phyloP scores from a whole-genome alignment of 2,888 invertebrate genomes.

The Drosophila anomalata region DNA sequence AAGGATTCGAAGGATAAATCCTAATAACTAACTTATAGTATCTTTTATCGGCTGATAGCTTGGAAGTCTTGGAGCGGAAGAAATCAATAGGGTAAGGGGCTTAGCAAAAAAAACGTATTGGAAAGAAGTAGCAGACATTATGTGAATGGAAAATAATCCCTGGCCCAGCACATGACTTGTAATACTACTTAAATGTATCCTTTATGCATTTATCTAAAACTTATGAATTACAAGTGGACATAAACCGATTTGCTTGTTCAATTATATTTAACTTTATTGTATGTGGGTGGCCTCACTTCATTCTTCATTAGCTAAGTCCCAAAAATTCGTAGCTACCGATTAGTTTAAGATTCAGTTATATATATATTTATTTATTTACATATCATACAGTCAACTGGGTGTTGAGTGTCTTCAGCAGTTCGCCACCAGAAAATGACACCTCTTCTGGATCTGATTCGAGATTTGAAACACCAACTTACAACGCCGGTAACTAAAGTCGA shows the following conservation, averaged over 20 bases:
- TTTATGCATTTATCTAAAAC: conserved; percentile 54
- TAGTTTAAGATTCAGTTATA: conserved; percentile 46
- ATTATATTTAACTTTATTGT: conserved; percentile 50
- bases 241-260: conserved; percentile 72
- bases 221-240: conserved; percentile 69
- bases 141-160: conserved; percentile 4
- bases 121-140: not conserved
- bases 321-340: conserved; percentile 60
- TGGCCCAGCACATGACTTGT: conserved; percentile 41
- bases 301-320: conserved; percentile 60
- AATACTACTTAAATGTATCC: conserved; percentile 37
- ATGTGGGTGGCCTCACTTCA: conserved; percentile 46
- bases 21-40: conserved; percentile 2
- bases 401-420: conserved; percentile 19
- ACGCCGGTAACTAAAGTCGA: conserved; percentile 55
- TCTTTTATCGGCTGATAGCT: conserved; percentile 1
- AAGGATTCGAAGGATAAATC: not conserved
- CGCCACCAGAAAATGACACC: conserved; percentile 7
- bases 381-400: conserved; percentile 59
- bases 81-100: conserved; percentile 1
- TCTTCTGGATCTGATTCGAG: not conserved
- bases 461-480: conserved; percentile 29
- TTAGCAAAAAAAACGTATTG: not conserved
- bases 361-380: conserved; percentile 58
- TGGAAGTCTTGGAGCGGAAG: conserved; percentile 27